Evolutionary conservation across 2,888 invertebrate genomes (phyloP).

Genomic region (Drosophila vallismaia): DNA sequence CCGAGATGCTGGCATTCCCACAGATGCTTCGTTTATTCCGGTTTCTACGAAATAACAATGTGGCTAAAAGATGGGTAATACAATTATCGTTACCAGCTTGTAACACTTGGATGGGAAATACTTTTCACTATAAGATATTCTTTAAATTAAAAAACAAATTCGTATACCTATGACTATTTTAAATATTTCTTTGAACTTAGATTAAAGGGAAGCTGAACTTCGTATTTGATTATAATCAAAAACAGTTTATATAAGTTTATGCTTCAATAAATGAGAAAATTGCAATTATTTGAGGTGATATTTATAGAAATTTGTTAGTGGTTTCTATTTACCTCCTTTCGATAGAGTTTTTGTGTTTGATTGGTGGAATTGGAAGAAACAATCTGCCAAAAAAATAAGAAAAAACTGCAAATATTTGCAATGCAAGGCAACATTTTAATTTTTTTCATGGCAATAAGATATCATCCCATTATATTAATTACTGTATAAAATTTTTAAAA

Average conservation of each 20-base stretch:
- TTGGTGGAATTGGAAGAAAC: slow-evolving; percentile 3
- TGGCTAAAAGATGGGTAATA: slow-evolving; percentile 24
- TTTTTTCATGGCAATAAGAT: neutral
- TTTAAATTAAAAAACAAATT: neutral
- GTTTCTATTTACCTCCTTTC: slow-evolving; percentile 3
- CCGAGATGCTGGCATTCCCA: slow-evolving; percentile 30
- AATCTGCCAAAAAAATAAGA: neutral
- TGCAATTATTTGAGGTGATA: slow-evolving; percentile 28
- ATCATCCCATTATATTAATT: neutral
- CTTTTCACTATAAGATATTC: neutral
- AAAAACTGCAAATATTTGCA: neutral
- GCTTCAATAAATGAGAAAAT: slow-evolving; percentile 63
- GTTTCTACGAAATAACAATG: slow-evolving; percentile 28
- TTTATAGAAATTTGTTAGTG: slow-evolving; percentile 8
- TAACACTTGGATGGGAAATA: neutral
- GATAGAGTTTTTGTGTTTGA: slow-evolving; percentile 11
- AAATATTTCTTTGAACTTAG: too few relatives aligned
- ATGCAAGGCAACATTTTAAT: too few relatives aligned
- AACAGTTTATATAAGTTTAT: slow-evolving; percentile 38
- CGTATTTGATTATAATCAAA: neutral
- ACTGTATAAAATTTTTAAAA: neutral
- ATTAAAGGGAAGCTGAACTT: neutral
- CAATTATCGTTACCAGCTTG: slow-evolving; percentile 20
- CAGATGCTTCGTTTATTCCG: slow-evolving; percentile 6
- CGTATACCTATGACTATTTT: too few relatives aligned